Base-by-base conservation (phyloP, 2,797 vertebrate genomes). In the Thripadectes ignobilis region DNA sequence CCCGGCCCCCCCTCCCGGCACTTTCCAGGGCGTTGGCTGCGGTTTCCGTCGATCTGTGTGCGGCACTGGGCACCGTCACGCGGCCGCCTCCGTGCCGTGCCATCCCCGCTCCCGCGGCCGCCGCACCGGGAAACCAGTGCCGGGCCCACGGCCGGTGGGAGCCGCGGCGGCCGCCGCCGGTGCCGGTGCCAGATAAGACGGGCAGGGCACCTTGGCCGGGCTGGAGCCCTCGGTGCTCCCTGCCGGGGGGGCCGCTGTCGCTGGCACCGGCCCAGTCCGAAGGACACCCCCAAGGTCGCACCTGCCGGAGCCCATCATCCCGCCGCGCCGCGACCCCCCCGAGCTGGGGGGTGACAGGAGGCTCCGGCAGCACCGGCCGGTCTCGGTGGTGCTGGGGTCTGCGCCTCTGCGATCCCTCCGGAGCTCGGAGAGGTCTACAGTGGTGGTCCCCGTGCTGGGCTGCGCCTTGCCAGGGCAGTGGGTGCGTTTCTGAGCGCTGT, bases 251-350 rank as follows among this genome's bases (percentile, higher is more conserved):
- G 26, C 80, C 17, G 2, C 11, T n/a, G 20, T 41, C 43, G 55
- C 67, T 69, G 91, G 94, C 72, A 1, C 43, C 14, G 6, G 8
- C 49, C 76, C 94, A 61, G 80, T 6, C 21, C 59, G 4, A 69
- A 82, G 91, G 94, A 85, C 85, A 48, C 59, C 45, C 54, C 84
- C 93, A 94, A 95, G 95, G 96, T 95, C 88, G 12, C 96, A 95
- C 88, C 96, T 96, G 96, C 79, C 29, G 2, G 32, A 51, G 48
- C 17, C n/a, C 54, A 6, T 96, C 92, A 93, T 19, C 55, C 14
- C 9, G 1, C 17, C 7, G 24, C 7, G 14, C 62, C 5, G 30
- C 24, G 52, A 30, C 34, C 9, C 41, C 77, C 36, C 59, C 12
- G 23, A 17, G 30, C 57, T 2, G 36, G n/a, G 54, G 41, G 36